Conservation (phyloP, 2,113 vertebrate genomes). For the Myrmecophaga tridactyla region DNA sequence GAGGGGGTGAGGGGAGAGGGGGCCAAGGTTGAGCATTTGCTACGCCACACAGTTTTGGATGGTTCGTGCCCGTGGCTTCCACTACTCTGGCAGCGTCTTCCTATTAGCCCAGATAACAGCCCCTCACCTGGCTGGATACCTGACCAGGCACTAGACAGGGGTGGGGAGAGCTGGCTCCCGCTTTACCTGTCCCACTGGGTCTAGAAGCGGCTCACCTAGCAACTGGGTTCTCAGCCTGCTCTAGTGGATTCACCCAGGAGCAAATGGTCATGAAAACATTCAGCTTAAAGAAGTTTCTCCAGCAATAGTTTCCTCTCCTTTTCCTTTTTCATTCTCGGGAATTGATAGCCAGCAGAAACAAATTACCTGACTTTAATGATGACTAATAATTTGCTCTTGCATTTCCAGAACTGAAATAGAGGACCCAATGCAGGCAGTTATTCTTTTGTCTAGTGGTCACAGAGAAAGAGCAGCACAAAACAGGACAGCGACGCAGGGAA, state of each 20-base stretch:
- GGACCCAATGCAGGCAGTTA: not conserved
- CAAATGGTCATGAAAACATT: not conserved
- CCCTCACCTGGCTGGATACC: not conserved
- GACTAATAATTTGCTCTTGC: not conserved
- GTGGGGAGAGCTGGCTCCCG: accelerated
- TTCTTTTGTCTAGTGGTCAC: not conserved
- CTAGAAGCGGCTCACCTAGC: not conserved
- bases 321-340: not conserved
- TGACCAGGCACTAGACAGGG: no score
- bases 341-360: not conserved
- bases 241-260: not conserved
- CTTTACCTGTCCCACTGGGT: not conserved
- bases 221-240: not conserved
- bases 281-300: not conserved
- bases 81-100: accelerated
- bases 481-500: not conserved
- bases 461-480: not conserved
- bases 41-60: not conserved
- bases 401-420: not conserved
- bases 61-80: no score
- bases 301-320: not conserved
- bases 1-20: no score
- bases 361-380: not conserved
- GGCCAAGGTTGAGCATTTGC: not conserved
- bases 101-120: accelerated